phyloP scores from a whole-genome alignment of 2,888 invertebrate species.

The Flabesymbios commensalis region DNA sequence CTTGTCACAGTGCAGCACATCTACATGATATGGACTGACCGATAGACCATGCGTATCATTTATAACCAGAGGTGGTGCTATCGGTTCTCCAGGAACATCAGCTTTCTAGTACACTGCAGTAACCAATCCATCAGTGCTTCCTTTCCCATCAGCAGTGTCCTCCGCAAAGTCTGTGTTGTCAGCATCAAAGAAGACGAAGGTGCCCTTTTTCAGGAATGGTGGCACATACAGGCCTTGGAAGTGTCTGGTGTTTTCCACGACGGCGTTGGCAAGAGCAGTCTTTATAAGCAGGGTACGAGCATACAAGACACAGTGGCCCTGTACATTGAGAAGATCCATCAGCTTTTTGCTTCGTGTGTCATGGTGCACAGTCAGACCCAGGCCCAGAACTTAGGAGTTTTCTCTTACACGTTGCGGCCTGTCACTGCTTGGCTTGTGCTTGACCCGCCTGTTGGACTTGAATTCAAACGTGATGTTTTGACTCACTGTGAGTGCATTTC shows the following conservation, averaged over 20 bases:
- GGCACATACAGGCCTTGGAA: conserved; percentile 17
- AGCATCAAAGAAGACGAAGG: conserved; percentile 19
- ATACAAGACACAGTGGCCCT: conserved; percentile 6
- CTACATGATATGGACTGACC: no score
- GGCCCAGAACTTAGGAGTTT: conserved; percentile 19
- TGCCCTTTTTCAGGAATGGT: conserved; percentile 24
- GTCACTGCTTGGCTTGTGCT: background rate
- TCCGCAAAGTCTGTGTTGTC: conserved; percentile 25
- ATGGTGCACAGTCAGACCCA: conserved; percentile 19
- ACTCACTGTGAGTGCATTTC: conserved; percentile 5
- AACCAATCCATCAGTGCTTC: conserved; percentile 20
- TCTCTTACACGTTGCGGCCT: conserved; percentile 17
- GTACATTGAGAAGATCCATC: conserved; percentile 10
- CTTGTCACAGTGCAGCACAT: no score
- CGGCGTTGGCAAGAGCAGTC: conserved; percentile 20
- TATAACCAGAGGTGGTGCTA: no score
- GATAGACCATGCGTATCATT: no score
- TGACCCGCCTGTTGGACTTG: conserved; percentile 8
- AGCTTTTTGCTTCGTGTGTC: conserved; percentile 20
- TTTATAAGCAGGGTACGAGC: conserved; percentile 11
- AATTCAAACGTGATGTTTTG: background rate
- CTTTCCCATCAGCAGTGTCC: conserved; percentile 23
- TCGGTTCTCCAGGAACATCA: no score
- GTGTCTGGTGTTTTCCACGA: conserved; percentile 16
- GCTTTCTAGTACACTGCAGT: no score